These are phyloP conservation scores for Lamellibrachia luymesi DNA, from an alignment of 1,140 invertebrate genomes.

Conservation along the genomic window DNA sequence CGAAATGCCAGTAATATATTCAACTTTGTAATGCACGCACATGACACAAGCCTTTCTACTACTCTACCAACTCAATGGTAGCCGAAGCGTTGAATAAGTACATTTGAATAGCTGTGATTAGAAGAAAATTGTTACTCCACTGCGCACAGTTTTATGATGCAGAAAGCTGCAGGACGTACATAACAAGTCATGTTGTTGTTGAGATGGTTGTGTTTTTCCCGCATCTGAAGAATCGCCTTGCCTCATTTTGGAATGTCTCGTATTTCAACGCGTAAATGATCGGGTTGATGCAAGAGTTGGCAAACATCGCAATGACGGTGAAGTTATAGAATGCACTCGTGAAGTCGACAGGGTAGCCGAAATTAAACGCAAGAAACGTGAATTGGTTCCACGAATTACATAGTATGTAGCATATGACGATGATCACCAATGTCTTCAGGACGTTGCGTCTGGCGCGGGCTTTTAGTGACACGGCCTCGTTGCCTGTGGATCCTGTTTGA, in stretches of 20 bases:
- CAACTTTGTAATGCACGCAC: no score
- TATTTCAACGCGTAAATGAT: slow-evolving; percentile 25
- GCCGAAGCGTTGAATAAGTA: no score
- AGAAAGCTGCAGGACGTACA: neutral
- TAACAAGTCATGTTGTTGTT: neutral
- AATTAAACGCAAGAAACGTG: slow-evolving; percentile 22
- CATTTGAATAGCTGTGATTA: no score
- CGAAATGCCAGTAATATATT: no score
- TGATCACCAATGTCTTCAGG: slow-evolving; percentile 23
- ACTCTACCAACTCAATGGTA: no score
- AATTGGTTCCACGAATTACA: slow-evolving; percentile 26
- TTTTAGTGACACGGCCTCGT: neutral
- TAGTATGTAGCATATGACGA: slow-evolving; percentile 18
- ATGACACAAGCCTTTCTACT: no score
- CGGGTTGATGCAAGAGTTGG: slow-evolving; percentile 30
- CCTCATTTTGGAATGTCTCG: slow-evolving; percentile 20
- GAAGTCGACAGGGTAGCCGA: slow-evolving; percentile 11
- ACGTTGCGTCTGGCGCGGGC: slow-evolving; percentile 23
- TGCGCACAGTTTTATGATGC: neutral
- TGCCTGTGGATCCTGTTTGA: neutral
- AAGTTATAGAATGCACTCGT: slow-evolving; percentile 25
- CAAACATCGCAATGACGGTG: slow-evolving; percentile 26
- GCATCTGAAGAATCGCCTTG: slow-evolving; percentile 16
- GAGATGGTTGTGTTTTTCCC: slow-evolving; percentile 19
- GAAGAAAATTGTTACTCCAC: no score